These are phyloP conservation scores for Micromys minutus DNA, from an alignment of 2,113 vertebrate species.

Conservation along the genomic window DNA sequence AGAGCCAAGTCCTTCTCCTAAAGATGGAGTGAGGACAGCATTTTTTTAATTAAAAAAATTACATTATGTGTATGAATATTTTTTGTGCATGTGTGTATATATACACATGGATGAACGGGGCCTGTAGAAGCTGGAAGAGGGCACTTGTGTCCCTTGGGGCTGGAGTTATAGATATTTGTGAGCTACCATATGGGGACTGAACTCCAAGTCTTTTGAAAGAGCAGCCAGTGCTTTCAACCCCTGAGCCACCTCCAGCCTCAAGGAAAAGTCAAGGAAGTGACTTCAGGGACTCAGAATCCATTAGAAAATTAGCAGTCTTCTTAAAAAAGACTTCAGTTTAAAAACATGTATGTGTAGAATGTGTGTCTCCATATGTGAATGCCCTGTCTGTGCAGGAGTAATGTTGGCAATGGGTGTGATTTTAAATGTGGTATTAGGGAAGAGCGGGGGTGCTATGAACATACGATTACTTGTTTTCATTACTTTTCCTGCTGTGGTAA, in stretches of 20 bases:
- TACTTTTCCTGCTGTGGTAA: background rate
- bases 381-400: background rate
- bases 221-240: background rate
- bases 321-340: background rate
- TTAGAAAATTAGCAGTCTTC: background rate
- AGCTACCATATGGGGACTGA: background rate
- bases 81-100: background rate
- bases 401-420: background rate
- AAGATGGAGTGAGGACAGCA: background rate
- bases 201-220: background rate
- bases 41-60: background rate
- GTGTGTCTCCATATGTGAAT: background rate
- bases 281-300: background rate
- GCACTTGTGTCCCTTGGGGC: background rate
- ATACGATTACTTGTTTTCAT: background rate
- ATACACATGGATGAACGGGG: background rate
- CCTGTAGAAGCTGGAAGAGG: background rate
- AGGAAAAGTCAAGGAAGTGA: background rate
- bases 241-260: background rate
- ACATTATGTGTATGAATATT: background rate
- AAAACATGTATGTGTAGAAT: background rate
- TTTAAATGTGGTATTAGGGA: background rate
- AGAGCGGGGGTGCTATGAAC: background rate
- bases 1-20: background rate
- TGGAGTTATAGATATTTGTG: background rate